Conservation (phyloP, 2,888 invertebrate species). For the Schizotus pectinicornis region DNA sequence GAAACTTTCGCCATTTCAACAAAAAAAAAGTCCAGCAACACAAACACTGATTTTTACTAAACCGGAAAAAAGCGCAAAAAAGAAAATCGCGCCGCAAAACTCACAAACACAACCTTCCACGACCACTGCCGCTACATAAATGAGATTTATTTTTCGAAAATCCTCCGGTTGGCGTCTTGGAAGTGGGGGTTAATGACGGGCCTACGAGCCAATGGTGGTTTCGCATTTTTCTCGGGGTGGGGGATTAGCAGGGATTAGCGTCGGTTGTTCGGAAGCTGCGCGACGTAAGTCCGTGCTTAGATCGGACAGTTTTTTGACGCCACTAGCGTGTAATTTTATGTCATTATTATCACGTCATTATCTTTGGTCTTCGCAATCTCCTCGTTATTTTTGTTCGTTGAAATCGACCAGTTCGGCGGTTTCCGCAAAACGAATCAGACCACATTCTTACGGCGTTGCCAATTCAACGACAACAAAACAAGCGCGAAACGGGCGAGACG, state of each 20-base stretch:
- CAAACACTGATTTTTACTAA: not conserved
- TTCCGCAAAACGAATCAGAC: too few species aligned
- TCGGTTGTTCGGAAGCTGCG: conserved; percentile 1
- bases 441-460: too few species aligned
- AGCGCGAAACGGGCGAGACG: too few species aligned
- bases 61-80: not conserved
- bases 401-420: too few species aligned
- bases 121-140: conserved; percentile 30
- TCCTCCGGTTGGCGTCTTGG: conserved; percentile 32
- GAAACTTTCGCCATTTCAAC: too few species aligned
- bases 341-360: too few species aligned
- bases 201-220: conserved; percentile 17
- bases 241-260: conserved; percentile 19
- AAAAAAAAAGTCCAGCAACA: too few species aligned
- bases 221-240: conserved; percentile 4
- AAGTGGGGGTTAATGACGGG: conserved; percentile 38
- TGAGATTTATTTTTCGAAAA: conserved; percentile 48
- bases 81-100: conserved; percentile 1
- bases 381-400: too few species aligned
- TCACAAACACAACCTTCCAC: conserved; percentile 5
- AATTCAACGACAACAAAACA: too few species aligned
- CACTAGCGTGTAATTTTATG: too few species aligned
- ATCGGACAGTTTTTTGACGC: not conserved
- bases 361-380: too few species aligned
- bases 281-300: not conserved